A percentile compares a stretch with the other conserved stretches of the same genome.
Conservation (phyloP, 2,113 vertebrate species). For the Cyanoderma ruficeps region DNA sequence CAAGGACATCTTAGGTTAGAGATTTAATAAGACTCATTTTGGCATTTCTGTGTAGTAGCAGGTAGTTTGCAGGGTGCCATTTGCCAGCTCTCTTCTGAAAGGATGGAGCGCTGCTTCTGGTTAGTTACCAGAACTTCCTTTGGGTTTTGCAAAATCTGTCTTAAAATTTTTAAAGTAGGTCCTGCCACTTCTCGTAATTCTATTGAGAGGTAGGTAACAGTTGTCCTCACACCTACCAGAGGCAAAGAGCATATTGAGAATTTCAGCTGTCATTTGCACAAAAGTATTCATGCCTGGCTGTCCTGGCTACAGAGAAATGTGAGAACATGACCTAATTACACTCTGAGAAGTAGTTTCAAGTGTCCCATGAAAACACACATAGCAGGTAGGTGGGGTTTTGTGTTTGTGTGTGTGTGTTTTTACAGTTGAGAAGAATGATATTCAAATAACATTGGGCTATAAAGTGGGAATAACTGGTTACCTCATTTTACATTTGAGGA, state of each 20-base stretch:
- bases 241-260: neutral
- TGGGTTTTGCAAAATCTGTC: neutral
- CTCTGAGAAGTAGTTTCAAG: neutral
- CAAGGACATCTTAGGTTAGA: neutral
- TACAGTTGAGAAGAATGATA: neutral
- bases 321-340: neutral
- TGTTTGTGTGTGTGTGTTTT: too few species aligned
- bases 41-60: neutral
- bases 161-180: neutral
- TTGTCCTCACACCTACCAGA: neutral
- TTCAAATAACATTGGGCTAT: neutral
- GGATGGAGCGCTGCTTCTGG: neutral
- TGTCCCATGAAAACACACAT: neutral
- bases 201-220: neutral
- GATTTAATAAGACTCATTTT: neutral
- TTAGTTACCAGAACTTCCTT: neutral
- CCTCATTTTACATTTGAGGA: neutral
- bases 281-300: neutral
- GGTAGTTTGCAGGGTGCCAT: neutral
- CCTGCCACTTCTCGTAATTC: neutral
- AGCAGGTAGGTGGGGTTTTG: rapidly evolving
- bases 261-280: neutral
- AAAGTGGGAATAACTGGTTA: neutral
- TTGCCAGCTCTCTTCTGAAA: neutral
- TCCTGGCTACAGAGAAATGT: neutral